Base-by-base conservation (phyloP, 1,140 invertebrate species). In the Drosophila funebris region DNA sequence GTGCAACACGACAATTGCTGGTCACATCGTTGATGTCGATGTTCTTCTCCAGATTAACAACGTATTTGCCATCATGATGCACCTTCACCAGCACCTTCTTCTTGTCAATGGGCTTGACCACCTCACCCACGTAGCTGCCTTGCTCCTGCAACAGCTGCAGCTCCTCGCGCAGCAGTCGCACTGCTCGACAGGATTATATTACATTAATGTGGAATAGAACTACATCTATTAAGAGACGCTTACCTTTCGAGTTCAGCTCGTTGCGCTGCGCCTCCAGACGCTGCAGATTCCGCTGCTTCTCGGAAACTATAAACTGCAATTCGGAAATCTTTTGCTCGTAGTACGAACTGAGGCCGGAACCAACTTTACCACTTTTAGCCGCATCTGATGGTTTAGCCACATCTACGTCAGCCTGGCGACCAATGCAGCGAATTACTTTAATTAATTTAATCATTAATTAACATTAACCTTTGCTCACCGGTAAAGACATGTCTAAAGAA, bases 31-130 rank as follows among this genome's bases (percentile, higher is more conserved):
- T 99, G 0, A 98, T 98, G 5, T 98, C 98, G 24, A 99, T 98
- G 18, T 97, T 97, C 93, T 99, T 98, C 27, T 98, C 98, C 22
- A 99, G 92, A 92, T 99, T 98, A 8, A 99, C 98, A 5, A 99
- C 98, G 94, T 99, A 99, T 90, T 99, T 99, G 4, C 98, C 98
- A 94, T 99, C 99, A 91, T 99, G 98, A 91, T 99, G 99, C 0
- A 99, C 98, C 93, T 99, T 99, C 67, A 99, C 99, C 61, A 99
- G 24, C 14, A 74, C 72, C 44, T 71, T 74, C 13, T 74, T 63
- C 57, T 56, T 74, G 8, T 74, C 72, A 7, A 74, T 56, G 0
- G 72, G 52, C 53, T 71, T 70, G 8, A 74, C 44, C 0, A 74
- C 72, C 24, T 74, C 72, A 22, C 67, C 72, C 14, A 74, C 53